Evolutionary conservation across 2,797 vertebrate genomes (phyloP).

Genomic region (Sardinella longiceps): DNA sequence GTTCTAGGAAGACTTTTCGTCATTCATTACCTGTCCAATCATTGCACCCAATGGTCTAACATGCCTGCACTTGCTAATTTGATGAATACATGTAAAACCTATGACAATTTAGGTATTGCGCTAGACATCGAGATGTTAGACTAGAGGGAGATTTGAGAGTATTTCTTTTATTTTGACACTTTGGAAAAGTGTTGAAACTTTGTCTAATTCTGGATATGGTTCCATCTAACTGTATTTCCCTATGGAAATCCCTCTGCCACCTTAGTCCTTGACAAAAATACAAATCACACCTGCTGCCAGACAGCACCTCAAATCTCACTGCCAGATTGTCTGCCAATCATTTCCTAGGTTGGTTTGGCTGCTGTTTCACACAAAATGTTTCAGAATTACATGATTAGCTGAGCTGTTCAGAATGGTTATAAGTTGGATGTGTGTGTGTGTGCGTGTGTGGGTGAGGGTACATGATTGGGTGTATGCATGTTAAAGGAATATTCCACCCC

Average conservation of each 20-base stretch:
- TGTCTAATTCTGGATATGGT: background rate
- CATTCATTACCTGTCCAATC: no score
- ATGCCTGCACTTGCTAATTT: no score
- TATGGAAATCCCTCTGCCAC: background rate
- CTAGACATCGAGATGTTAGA: no score
- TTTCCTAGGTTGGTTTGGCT: background rate
- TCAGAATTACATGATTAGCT: background rate
- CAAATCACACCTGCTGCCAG: background rate
- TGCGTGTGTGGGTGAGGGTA: background rate
- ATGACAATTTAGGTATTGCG: no score
- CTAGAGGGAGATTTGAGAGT: no score
- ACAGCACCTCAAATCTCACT: background rate
- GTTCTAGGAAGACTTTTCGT: no score
- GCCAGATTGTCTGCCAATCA: background rate
- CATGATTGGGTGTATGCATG: background rate
- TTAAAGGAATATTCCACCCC: no score
- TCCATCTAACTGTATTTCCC: background rate
- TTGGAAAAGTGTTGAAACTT: background rate
- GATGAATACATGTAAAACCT: no score
- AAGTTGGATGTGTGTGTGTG: background rate
- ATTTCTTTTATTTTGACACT: no score
- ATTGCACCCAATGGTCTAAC: no score
- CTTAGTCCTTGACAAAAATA: background rate
- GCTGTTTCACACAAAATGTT: background rate
- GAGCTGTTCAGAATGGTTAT: background rate